phyloP scores from a whole-genome alignment of 1,140 invertebrate genomes.

The Paraescarpia echinospica region DNA sequence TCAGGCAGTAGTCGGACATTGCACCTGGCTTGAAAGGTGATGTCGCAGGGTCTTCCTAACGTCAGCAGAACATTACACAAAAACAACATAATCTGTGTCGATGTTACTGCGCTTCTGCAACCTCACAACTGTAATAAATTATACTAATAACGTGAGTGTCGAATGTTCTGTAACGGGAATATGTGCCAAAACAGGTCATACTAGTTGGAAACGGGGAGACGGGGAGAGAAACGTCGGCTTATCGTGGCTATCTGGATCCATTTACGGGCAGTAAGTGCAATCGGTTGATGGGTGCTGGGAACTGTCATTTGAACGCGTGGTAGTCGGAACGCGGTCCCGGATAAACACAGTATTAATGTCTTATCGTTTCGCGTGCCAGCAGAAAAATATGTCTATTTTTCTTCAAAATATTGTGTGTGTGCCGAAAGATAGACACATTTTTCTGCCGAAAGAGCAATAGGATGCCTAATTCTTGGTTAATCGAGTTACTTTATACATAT shows the following conservation, averaged over 20 bases:
- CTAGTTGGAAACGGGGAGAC: not conserved
- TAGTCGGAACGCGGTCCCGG: not conserved
- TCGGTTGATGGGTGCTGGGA: conserved; percentile 3
- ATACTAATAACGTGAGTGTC: not conserved
- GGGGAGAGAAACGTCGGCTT: not conserved
- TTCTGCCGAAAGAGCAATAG: no score
- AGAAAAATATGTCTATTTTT: no score
- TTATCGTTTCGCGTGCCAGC: no score
- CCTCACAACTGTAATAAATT: not conserved
- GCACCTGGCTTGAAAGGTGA: not conserved
- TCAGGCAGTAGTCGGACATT: not conserved
- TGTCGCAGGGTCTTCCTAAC: not conserved
- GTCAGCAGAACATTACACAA: not conserved
- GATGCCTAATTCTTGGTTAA: no score
- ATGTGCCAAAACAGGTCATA: not conserved
- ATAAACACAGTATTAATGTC: no score
- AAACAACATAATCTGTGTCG: not conserved
- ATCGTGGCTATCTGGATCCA: not conserved
- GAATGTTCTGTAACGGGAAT: not conserved
- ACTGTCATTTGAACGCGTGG: not conserved
- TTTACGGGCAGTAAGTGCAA: conserved; percentile 6
- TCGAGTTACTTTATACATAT: no score
- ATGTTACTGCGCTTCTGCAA: not conserved
- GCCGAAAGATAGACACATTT: no score
- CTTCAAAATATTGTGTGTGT: no score